These are phyloP conservation scores for Rhagoletis zephyria DNA, from an alignment of 1,140 invertebrate species.

Conservation along the genomic window DNA sequence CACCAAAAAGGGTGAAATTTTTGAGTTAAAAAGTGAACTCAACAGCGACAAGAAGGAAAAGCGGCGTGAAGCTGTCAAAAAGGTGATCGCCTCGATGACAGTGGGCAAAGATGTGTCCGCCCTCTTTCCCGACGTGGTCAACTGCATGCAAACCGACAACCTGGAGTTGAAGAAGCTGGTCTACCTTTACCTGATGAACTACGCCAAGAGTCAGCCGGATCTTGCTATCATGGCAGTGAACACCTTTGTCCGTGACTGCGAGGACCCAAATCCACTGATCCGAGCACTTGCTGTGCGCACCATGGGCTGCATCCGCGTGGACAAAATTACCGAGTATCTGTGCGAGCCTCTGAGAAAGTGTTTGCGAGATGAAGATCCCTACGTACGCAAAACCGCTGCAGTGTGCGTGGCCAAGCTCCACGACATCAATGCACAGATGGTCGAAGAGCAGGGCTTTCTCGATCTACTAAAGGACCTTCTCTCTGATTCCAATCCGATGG, in stretches of 20 bases:
- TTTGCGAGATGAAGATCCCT: conserved; percentile 99
- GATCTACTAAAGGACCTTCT: conserved; percentile 97
- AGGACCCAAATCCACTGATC: conserved; percentile 99
- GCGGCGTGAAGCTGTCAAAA: conserved; percentile 99
- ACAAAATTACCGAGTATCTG: conserved; percentile 99
- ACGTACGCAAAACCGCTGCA: conserved; percentile 98
- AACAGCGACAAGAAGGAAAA: conserved; percentile 99
- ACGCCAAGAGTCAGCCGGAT: conserved; percentile 99
- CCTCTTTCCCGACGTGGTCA: conserved; percentile 98
- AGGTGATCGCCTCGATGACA: conserved; percentile 99
- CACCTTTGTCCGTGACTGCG: conserved; percentile 99
- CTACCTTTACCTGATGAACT: conserved; percentile 99
- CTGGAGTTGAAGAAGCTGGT: conserved; percentile 99
- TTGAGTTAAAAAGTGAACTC: conserved; percentile 98
- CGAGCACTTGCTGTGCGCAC: conserved; percentile 97
- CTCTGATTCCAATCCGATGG: conserved; percentile 99
- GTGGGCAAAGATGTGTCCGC: conserved; percentile 97
- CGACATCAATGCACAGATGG: conserved; percentile 86
- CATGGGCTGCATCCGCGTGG: conserved; percentile 99
- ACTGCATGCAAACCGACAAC: conserved; percentile 99
- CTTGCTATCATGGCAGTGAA: conserved; percentile 99
- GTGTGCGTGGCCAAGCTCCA: conserved; percentile 99
- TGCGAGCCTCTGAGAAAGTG: conserved; percentile 99
- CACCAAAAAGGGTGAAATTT: conserved; percentile 99
- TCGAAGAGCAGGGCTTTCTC: conserved; percentile 89